Conservation (phyloP, 2,888 invertebrate species). For the Dione juno region DNA sequence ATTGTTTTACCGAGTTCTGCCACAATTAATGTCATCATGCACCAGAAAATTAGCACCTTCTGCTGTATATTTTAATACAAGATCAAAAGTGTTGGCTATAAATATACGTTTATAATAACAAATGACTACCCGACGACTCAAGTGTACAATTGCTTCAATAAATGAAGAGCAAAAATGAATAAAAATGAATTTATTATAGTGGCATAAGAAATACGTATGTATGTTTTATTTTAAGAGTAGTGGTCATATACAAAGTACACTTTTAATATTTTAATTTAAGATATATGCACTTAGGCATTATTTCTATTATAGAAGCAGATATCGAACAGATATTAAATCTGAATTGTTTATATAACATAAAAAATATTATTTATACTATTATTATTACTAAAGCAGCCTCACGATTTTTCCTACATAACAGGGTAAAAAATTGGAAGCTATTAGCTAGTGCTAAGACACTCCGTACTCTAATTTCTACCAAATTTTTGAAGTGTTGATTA, state of each 20-base stretch:
- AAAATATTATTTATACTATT: no score
- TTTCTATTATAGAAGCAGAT: no score
- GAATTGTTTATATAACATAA: no score
- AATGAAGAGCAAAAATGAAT: constrained; percentile 54
- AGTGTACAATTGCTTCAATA: constrained; percentile 61
- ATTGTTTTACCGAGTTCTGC: constrained; percentile 61
- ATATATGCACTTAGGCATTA: no score
- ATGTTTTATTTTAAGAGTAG: constrained; percentile 71
- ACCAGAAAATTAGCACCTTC: constrained; percentile 79
- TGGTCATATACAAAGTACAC: constrained; percentile 46
- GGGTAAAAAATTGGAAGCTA: no score
- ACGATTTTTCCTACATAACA: no score
- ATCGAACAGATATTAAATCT: no score
- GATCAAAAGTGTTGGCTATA: constrained; percentile 68
- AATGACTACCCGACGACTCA: constrained; percentile 60
- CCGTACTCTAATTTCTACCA: not conserved
- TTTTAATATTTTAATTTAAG: not conserved
- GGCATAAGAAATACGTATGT: constrained; percentile 61
- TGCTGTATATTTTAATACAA: constrained; percentile 74
- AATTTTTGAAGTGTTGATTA: not conserved
- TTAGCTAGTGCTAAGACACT: not conserved
- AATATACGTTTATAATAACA: constrained; percentile 61
- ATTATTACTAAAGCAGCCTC: no score
- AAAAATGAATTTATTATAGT: constrained; percentile 57
- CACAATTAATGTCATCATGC: constrained; percentile 76